Conservation (phyloP, 2,888 invertebrate species). For the Agrotis puta region DNA sequence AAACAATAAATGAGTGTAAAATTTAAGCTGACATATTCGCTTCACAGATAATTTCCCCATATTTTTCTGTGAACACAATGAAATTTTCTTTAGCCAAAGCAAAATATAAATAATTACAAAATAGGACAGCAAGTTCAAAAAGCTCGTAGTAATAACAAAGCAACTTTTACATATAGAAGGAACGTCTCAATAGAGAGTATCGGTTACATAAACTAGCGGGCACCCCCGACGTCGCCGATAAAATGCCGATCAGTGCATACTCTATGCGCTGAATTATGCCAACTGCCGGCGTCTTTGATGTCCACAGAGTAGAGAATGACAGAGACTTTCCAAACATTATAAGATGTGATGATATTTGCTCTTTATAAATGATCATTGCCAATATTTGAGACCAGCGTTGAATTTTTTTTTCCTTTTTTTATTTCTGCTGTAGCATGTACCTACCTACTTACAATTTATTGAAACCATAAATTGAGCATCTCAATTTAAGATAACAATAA, state of each 20-base stretch:
- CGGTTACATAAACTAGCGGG: conserved; percentile 65
- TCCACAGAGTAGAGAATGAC: conserved; percentile 66
- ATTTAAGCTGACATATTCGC: background rate
- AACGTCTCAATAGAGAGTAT: conserved; percentile 64
- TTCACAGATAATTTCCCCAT: background rate
- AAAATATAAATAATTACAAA: conserved; percentile 49
- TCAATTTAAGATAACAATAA: background rate
- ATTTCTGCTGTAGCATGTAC: no score
- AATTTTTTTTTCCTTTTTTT: no score
- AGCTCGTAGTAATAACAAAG: conserved; percentile 49
- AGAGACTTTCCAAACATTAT: background rate
- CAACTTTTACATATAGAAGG: conserved; percentile 43
- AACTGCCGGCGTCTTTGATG: conserved; percentile 76
- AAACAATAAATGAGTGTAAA: no score
- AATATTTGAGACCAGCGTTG: no score
- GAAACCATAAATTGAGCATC: conserved; percentile 3
- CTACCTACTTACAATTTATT: background rate
- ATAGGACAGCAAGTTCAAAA: conserved; percentile 30
- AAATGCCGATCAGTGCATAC: conserved; percentile 83
- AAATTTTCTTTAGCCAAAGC: conserved; percentile 1
- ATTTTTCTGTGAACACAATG: background rate
- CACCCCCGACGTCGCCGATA: conserved; percentile 74
- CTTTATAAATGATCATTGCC: no score
- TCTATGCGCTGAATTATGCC: conserved; percentile 79
- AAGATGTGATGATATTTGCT: no score